Percentiles rank a stretch among this genome's conserved stretches.
Evolutionary conservation across 1,140 invertebrate species (phyloP).

Genomic region (Diorhabda carinulata): DNA sequence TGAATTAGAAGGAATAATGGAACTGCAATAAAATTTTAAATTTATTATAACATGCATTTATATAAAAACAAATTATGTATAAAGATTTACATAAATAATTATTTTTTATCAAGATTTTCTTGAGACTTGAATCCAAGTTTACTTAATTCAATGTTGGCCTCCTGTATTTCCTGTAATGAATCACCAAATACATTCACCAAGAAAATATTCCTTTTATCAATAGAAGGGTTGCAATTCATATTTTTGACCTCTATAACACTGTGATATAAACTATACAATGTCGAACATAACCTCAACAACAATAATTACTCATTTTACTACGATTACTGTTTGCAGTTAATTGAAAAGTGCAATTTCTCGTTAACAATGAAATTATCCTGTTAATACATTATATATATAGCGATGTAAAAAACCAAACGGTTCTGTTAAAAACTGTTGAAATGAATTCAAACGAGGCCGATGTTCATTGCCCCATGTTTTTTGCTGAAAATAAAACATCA

Average conservation of each 20-base stretch:
- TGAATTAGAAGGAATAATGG: too few species aligned
- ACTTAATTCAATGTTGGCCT: constrained; percentile 33
- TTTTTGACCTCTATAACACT: not conserved
- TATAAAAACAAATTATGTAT: too few species aligned
- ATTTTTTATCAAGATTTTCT: not conserved
- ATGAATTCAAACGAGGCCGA: too few species aligned
- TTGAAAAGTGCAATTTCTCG: not conserved
- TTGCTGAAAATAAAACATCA: too few species aligned
- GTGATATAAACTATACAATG: not conserved
- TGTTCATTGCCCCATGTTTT: too few species aligned
- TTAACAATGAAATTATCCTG: too few species aligned
- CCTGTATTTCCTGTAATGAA: constrained; percentile 40
- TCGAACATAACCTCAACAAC: not conserved
- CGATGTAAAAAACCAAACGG: too few species aligned
- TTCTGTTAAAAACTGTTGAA: too few species aligned
- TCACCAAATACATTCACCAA: constrained; percentile 9
- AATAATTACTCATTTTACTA: not conserved
- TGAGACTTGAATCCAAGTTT: constrained; percentile 35
- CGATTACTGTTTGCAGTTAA: not conserved
- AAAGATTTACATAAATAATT: too few species aligned
- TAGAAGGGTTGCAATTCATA: not conserved
- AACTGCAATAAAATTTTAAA: too few species aligned
- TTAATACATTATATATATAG: too few species aligned
- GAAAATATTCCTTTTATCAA: not conserved
- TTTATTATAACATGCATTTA: too few species aligned